Conservation (phyloP, 2,888 invertebrate genomes). For the Nomada goodeniana region DNA sequence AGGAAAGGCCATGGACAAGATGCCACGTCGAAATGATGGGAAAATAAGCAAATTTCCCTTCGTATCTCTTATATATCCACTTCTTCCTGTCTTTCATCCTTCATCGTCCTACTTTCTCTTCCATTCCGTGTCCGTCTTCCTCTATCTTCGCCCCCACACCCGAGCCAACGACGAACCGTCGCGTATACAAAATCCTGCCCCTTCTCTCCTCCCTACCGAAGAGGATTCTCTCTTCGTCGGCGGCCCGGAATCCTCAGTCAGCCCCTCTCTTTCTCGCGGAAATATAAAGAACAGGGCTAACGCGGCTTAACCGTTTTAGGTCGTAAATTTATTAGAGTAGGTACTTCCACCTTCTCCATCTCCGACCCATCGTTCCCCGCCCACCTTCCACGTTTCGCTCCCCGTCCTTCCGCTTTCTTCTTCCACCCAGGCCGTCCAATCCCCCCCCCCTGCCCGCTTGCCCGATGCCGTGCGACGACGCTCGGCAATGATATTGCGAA, state of each 20-base stretch:
- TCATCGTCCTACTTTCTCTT: constrained; percentile 1
- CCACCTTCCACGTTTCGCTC: constrained; percentile 48
- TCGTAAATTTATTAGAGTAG: constrained; percentile 83
- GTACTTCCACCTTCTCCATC: constrained; percentile 72
- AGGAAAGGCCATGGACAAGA: constrained; percentile 81
- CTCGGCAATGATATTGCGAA: constrained; percentile 81
- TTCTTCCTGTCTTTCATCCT: constrained; percentile 42
- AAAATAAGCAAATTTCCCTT: constrained; percentile 84
- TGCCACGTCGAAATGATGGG: constrained; percentile 82
- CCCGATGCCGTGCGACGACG: constrained; percentile 47
- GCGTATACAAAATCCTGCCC: constrained; percentile 8
- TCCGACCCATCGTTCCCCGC: constrained; percentile 36
- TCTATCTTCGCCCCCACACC: not conserved
- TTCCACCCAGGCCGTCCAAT: constrained; percentile 20
- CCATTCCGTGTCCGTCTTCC: too few relatives aligned
- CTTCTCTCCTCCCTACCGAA: not conserved
- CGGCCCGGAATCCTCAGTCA: constrained; percentile 23
- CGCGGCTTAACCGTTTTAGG: constrained; percentile 83
- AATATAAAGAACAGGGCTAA: constrained; percentile 84
- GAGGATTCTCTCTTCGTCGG: not conserved
- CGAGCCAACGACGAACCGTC: constrained; percentile 31
- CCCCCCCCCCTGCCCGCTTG: constrained; percentile 29
- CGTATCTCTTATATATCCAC: constrained; percentile 70
- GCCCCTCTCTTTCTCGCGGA: constrained; percentile 71
- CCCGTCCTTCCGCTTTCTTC: constrained; percentile 39